Evolutionary conservation across 2,113 vertebrate species (phyloP).

Genomic region (Corapipo altera): DNA sequence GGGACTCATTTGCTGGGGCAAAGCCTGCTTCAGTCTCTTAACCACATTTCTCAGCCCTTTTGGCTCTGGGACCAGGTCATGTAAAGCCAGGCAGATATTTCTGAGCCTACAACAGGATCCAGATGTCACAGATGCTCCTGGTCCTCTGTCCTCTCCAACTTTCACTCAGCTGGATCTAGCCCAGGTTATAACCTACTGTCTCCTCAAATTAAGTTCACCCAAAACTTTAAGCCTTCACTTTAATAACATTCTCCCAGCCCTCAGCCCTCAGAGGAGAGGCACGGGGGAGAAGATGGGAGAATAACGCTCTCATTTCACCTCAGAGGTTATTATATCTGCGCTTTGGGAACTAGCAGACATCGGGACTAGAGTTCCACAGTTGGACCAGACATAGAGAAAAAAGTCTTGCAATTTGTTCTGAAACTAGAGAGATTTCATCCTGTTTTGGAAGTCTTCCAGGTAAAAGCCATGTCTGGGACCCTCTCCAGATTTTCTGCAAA

Average conservation of each 20-base stretch:
- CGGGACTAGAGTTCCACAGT: conserved; percentile 1
- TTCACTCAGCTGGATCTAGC: neutral
- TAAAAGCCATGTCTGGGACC: conserved; percentile 64
- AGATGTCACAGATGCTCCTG: conserved; percentile 29
- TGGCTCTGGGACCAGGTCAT: neutral
- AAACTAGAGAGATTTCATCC: conserved; percentile 54
- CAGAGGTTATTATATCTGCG: conserved; percentile 13
- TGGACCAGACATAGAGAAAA: conserved; percentile 45
- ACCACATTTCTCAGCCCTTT: neutral
- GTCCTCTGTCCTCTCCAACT: neutral
- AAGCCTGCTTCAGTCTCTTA: neutral
- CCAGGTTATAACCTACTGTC: conserved; percentile 7
- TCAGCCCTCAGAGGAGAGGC: neutral
- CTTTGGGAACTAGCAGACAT: conserved; percentile 15
- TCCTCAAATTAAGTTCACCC: neutral
- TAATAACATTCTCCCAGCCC: conserved; percentile 2
- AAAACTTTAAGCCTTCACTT: conserved; percentile 2
- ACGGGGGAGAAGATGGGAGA: neutral
- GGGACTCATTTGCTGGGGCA: conserved; percentile 25
- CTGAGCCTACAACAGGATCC: conserved; percentile 27
- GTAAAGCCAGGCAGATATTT: neutral
- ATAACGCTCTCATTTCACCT: neutral
- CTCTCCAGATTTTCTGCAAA: conserved; percentile 62
- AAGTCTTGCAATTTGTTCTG: conserved; percentile 53
- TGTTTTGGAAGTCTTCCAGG: conserved; percentile 61